These are phyloP conservation scores for Amphipoea oculea DNA, from an alignment of 2,888 invertebrate genomes.

Conservation along the genomic window DNA sequence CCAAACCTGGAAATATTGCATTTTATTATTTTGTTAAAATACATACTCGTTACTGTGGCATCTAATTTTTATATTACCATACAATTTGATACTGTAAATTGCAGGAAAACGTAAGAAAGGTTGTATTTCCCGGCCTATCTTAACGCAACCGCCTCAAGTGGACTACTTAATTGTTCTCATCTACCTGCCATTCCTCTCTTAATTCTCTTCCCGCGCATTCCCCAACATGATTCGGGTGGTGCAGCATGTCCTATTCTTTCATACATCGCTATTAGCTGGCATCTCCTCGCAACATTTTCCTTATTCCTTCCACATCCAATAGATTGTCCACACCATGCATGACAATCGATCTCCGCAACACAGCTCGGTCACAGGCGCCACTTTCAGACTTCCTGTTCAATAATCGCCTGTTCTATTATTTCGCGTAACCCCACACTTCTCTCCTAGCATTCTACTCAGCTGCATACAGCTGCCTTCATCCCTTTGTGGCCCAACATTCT, in stretches of 20 bases:
- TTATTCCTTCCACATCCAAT: neutral
- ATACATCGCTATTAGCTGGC: neutral
- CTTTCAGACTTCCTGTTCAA: neutral
- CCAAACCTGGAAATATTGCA: slow-evolving; percentile 67
- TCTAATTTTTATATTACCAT: neutral
- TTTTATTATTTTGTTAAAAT: neutral
- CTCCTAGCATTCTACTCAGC: neutral
- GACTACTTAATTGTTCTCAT: neutral
- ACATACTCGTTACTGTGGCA: neutral
- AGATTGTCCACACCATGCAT: neutral
- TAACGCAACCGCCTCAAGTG: neutral
- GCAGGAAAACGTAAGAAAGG: neutral
- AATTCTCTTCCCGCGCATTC: neutral
- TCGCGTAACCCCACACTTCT: neutral
- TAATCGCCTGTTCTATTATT: neutral
- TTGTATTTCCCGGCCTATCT: neutral
- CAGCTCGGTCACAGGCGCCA: neutral
- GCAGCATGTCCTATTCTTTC: neutral
- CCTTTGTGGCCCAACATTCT: neutral
- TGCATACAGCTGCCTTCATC: neutral
- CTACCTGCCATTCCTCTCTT: neutral
- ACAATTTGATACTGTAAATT: neutral
- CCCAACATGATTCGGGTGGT: neutral
- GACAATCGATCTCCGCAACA: neutral
- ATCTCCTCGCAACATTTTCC: neutral